phyloP scores from a whole-genome alignment of 2,797 vertebrate species.

The Anguilla marmorata region DNA sequence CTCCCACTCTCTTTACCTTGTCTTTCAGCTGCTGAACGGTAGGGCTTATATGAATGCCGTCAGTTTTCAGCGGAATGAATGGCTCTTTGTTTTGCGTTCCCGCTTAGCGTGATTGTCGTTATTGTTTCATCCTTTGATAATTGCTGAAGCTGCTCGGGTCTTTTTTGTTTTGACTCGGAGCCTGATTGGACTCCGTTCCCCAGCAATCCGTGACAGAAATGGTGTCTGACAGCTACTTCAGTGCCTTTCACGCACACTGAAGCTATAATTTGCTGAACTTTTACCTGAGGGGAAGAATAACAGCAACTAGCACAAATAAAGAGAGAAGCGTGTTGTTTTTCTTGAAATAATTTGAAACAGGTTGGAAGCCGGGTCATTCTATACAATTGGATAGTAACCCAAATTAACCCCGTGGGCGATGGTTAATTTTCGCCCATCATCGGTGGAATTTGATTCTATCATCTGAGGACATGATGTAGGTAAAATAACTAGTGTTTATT shows the following conservation, averaged over 20 bases:
- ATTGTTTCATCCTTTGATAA: conserved; percentile 70
- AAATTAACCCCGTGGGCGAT: conserved; percentile 50
- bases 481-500: conserved; percentile 71
- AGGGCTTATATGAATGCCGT: conserved; percentile 66
- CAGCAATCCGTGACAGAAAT: conserved; percentile 61
- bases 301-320: conserved; percentile 57
- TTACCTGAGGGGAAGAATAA: conserved; percentile 51
- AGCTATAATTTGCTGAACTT: conserved; percentile 64
- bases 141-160: conserved; percentile 60
- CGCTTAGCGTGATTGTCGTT: conserved; percentile 69
- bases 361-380: conserved; percentile 39
- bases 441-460: conserved; percentile 40
- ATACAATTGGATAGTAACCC: conserved; percentile 62
- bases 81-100: conserved; percentile 70
- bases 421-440: conserved; percentile 64
- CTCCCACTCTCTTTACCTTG: conserved; percentile 61
- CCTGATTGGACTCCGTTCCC: conserved; percentile 47
- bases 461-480: conserved; percentile 56
- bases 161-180: conserved; percentile 47
- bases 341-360: conserved; percentile 65
- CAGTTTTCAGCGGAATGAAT: conserved; percentile 64
- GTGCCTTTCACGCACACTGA: conserved; percentile 63
- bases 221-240: conserved; percentile 65
- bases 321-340: conserved; percentile 60
- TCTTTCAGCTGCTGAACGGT: conserved; percentile 65